Base-by-base conservation (phyloP, 2,888 invertebrate genomes). In the Cantharis rufa region DNA sequence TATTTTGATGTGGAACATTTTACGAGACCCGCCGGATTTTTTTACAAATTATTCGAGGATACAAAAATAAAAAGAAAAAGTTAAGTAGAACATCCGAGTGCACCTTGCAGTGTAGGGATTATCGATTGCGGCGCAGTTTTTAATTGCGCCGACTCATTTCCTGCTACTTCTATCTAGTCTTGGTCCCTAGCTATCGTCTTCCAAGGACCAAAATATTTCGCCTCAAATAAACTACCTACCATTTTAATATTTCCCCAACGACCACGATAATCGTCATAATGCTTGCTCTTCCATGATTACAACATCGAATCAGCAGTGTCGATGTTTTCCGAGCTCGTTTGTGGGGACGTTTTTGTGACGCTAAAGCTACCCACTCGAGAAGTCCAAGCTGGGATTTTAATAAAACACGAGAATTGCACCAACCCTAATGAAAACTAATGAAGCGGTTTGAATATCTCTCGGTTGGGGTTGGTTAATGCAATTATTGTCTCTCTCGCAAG, bases 61-160 rank as follows among this genome's bases (percentile, higher is more conserved):
- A 71, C 63, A 27, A 28, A 64, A 64, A 72, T 61, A 62, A 61
- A 73, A 71, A 72, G 64, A 69, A 69, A 18, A 72, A 70, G 73
- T 70, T 63, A 69, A 70, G 70, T 24, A 63, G 72, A 77, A 72
- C 74, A 73, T 76, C 77, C 74, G 77, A 78, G 80, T 81, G 83
- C 82, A 82, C 81, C 81, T 81, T 82, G 82, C 82, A 83, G 75
- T 74, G 75, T 77, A 77, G 77, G 82, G 83, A 84, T 83, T 84
- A 84, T 84, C 83, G 84, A 84, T 84, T 84, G 82, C 80, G 81
- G 81, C 82, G 80, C 82, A 81, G 82, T 84, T 84, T 84, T 84
- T 84, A 84, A 84, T 84, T 84, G 84, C 84, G 84, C 84, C 84
- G 84, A 83, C 83, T 84, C 84, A 73, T 77, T 77, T 77, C 77